Evolutionary conservation across 2,888 invertebrate genomes (phyloP), one percentile per base, ranked within the genome.

Genomic region (Drosophila austrosaltans): DNA sequence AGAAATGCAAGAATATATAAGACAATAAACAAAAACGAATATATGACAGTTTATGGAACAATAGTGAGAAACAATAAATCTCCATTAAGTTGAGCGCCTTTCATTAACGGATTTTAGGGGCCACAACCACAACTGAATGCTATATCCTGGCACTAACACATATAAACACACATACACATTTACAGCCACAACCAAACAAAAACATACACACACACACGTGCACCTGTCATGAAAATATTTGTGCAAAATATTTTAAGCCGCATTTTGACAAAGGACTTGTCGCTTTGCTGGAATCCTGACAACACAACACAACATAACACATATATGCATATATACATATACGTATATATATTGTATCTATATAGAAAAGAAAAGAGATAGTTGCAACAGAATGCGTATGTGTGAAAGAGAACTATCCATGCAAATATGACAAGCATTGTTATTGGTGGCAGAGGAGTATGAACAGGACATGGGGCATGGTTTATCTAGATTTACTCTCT

Each of bases 191-290:
- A 36, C 22, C 48, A 25, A 22, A 48, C 22, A 48, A 8, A 48
- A 3, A 48, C 22, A 48, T 10, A 36, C 36, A 36, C 36, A 8
- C 36, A 48, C 44, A 44, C 8, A 48, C 48, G 10, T 86, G 76
- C 83, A 84, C 82, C 84, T 87, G 82, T 79, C 82, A 77, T 74
- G 77, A 79, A 85, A 84, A 87, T 84, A 78, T 85, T 85, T 87
- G 73, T 77, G 57, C 74, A 81, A 80, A 84, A 85, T 82, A 85
- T 87, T 85, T 87, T 79, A 81, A 87, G 85, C 85, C 75, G 73
- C 76, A 84, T 81, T 85, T 82, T 81, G 77, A 84, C 73, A 81
- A 82, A 87, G 85, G 84, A 76, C 73, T 78, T 69, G 63, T 48
- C 58, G 30, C 57, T 59, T 57, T 54, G 56, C 48, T 53, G 48